These are phyloP conservation scores for Archips xylosteana DNA, from an alignment of 2,888 invertebrate species.

Conservation along the genomic window DNA sequence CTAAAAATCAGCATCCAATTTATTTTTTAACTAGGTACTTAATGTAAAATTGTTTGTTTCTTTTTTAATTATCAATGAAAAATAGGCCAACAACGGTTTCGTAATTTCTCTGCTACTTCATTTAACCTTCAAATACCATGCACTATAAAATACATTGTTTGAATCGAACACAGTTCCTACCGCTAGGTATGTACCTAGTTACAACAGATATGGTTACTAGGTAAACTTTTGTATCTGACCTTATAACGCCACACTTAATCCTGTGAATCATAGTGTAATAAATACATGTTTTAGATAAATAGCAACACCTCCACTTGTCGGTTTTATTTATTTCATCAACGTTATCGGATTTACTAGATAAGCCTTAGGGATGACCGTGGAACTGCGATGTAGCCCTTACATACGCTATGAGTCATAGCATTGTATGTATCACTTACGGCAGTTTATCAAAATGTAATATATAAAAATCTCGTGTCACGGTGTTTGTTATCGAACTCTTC, in stretches of 20 bases:
- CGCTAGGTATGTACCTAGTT: not conserved
- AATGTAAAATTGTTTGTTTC: no score
- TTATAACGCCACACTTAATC: not conserved
- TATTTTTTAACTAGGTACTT: no score
- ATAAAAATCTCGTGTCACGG: no score
- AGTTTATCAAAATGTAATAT: not conserved
- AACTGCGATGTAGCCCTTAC: not conserved
- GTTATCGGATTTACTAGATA: constrained; percentile 2
- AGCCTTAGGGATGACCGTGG: not conserved
- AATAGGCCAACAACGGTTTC: not conserved
- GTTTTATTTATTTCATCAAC: constrained; percentile 9
- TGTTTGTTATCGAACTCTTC: no score
- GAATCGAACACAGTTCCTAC: not conserved
- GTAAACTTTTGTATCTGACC: not conserved
- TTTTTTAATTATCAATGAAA: not conserved
- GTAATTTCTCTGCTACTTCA: not conserved
- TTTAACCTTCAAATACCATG: not conserved
- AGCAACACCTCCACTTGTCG: not conserved
- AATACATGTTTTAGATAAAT: not conserved
- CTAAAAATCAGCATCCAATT: no score
- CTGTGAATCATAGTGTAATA: not conserved
- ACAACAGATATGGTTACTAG: not conserved
- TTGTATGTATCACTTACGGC: not conserved
- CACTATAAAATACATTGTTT: not conserved
- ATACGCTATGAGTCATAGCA: not conserved